Evolutionary conservation across 1,140 invertebrate genomes (phyloP), one percentile per base, ranked within the genome.

Genomic region (Drosophila orena): DNA sequence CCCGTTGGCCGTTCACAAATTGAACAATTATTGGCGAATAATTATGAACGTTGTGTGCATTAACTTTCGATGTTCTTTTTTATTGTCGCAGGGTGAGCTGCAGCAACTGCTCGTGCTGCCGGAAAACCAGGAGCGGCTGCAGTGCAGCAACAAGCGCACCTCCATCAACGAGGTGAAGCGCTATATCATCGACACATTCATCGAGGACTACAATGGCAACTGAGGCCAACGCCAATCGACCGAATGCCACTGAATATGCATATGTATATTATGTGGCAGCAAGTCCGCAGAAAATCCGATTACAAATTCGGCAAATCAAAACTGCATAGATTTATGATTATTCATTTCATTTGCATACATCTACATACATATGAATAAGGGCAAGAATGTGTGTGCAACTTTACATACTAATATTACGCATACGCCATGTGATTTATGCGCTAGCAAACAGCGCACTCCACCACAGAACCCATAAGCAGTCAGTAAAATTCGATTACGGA

Each of bases 141-240:
- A 92, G 65, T 92, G 91, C 76, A 92, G 91, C 61, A 86, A 74
- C 27, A 85, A 81, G 53, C 74, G 91, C 12, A 92, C 86, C 44
- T 92, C 91, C 20, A 92, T 92, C 69, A 92, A 92, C 62, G 91
- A 92, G 70, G 91, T 92, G 10, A 92, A 92, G 56, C 91, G 91
- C 15, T 92, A 92, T 43, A 92, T 92, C 44, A 92, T 92, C 65
- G 91, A 92, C 73, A 92, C 91, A 59, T 92, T 92, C 64, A 92
- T 92, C 56, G 91, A 91, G 74, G 91, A 92, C 72, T 91, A 92
- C 50, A 80, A 68, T 22, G 56, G 73, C 79, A 88, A 89, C 79
- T 89, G 75, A 88, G 40, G 30, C 22, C 7, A 68, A 56, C 50
- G 47, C 50, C 77, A 86, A 81, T 86, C 59, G 77, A 75, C 77